Evolutionary conservation across 2,888 invertebrate species (phyloP).

Genomic region (Morpho deidamia): DNA sequence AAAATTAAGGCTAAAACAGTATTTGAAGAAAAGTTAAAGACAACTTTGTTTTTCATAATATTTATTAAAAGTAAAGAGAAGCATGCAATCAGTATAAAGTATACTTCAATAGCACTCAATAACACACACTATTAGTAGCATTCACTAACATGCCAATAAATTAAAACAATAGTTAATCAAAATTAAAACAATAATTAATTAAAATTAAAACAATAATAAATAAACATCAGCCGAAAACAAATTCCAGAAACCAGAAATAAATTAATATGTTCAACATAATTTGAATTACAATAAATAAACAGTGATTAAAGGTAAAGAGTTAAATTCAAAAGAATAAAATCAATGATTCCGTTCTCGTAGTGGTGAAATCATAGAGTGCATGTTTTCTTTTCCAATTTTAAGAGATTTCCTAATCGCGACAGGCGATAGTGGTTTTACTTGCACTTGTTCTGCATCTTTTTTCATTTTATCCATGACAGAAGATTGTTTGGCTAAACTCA

Average conservation of each 20-base stretch:
- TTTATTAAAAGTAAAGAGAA: neutral
- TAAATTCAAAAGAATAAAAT: conserved; percentile 5
- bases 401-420: conserved; percentile 53
- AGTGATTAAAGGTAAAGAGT: neutral
- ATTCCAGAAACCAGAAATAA: conserved; percentile 6
- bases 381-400: conserved; percentile 68
- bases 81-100: too few relatives aligned
- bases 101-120: too few relatives aligned
- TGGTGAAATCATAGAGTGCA: conserved; percentile 60
- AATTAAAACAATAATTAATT: conserved; percentile 4
- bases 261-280: conserved; percentile 3
- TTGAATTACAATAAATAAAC: neutral
- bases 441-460: conserved; percentile 54
- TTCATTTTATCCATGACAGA: conserved; percentile 66
- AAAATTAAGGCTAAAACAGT: too few relatives aligned
- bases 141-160: conserved; percentile 9
- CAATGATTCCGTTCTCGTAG: conserved; percentile 64
- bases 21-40: too few relatives aligned
- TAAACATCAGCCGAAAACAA: conserved; percentile 15
- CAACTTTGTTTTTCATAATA: neutral
- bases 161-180: conserved; percentile 12
- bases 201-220: conserved; percentile 11
- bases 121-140: too few relatives aligned
- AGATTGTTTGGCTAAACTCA: conserved; percentile 64
- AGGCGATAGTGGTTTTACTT: conserved; percentile 60